Conservation (phyloP, 2,797 vertebrate species). For the Tragelaphus oryx region DNA sequence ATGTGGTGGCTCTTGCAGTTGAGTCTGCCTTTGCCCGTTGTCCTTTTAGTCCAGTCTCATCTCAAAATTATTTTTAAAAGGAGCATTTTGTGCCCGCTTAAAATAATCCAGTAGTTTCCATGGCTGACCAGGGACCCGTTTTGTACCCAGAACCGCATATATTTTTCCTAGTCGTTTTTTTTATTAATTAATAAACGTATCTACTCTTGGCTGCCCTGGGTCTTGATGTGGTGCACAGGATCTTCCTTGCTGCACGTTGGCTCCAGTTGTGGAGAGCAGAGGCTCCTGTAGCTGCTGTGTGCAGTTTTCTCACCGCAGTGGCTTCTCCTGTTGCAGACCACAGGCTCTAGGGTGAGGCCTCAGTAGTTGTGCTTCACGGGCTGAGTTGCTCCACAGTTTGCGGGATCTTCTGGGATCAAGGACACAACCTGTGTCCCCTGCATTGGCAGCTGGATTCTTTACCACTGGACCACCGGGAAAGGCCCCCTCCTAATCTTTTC, state of each 20-base stretch:
- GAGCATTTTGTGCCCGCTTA: background rate
- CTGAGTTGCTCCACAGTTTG: background rate
- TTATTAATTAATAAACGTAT: accelerated
- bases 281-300: background rate
- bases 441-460: background rate
- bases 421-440: background rate
- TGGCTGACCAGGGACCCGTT: background rate
- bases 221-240: background rate
- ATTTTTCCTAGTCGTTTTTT: background rate
- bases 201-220: background rate
- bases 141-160: background rate
- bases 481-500: background rate
- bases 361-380: background rate
- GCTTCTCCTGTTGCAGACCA: background rate
- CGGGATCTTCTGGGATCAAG: background rate
- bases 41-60: background rate
- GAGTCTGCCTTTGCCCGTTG: background rate
- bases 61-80: background rate
- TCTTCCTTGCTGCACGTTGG: accelerated
- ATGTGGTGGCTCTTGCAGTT: background rate
- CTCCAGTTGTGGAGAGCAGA: background rate
- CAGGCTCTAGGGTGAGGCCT: background rate
- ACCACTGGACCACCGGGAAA: background rate
- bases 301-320: background rate
- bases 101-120: background rate